These are phyloP conservation scores for Microcebus jonahi DNA, from an alignment of 2,113 vertebrate genomes.

Conservation along the genomic window DNA sequence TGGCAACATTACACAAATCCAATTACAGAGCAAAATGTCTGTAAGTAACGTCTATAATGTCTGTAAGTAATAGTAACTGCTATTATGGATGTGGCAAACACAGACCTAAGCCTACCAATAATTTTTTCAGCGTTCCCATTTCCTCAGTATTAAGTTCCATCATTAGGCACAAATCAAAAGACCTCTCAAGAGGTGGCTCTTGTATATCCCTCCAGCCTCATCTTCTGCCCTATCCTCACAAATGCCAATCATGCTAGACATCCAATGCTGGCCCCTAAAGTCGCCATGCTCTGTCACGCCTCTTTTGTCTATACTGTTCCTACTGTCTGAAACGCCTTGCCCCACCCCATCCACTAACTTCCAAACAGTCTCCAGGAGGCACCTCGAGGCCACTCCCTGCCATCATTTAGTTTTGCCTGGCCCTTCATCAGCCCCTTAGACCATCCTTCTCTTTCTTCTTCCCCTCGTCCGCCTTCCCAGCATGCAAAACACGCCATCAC, in stretches of 20 bases:
- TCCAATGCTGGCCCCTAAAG: background rate
- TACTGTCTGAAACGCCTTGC: background rate
- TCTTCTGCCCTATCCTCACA: background rate
- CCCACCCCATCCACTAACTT: background rate
- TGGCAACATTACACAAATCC: background rate
- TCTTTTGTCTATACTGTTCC: background rate
- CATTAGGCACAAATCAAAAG: background rate
- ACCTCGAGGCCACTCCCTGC: background rate
- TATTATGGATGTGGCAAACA: fast-evolving
- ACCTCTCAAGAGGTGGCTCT: background rate
- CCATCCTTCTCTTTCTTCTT: background rate
- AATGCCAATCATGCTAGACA: background rate
- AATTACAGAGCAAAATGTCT: background rate
- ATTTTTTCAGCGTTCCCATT: background rate
- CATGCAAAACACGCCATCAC: background rate
- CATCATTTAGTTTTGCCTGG: background rate
- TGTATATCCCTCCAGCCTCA: background rate
- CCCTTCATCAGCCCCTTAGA: background rate
- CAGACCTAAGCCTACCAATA: background rate
- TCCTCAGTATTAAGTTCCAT: background rate
- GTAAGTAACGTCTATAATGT: too few relatives aligned
- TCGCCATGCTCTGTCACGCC: background rate
- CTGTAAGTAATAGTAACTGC: background rate
- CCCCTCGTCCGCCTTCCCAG: background rate
- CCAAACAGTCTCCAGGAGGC: background rate